Conservation (phyloP, 2,888 invertebrate species). For the Busseola fusca region DNA sequence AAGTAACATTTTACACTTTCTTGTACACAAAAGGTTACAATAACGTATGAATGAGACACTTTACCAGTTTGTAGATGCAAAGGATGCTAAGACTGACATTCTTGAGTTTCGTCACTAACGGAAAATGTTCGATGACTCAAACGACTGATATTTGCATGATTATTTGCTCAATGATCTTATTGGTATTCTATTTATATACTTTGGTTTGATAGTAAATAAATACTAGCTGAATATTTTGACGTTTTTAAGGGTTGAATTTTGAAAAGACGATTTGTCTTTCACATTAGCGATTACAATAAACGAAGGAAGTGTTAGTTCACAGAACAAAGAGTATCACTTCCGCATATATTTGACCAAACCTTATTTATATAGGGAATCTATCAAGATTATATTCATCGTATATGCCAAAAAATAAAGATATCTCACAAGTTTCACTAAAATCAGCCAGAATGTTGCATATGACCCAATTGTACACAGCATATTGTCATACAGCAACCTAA, state of each 20-base stretch:
- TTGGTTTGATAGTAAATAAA: constrained; percentile 30
- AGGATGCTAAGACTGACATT: constrained; percentile 43
- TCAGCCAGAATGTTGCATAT: background rate
- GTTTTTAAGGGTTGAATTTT: background rate
- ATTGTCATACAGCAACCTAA: constrained; percentile 15
- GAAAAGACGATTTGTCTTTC: background rate
- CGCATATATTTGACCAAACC: background rate
- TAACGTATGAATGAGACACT: background rate
- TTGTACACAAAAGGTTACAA: constrained; percentile 35
- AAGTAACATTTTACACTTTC: constrained; percentile 37
- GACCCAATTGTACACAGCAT: too few species aligned
- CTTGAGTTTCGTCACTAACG: constrained; percentile 45
- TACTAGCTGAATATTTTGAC: background rate
- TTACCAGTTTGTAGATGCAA: constrained; percentile 24
- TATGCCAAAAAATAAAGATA: background rate
- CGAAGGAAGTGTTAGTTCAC: background rate
- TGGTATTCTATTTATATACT: constrained; percentile 38
- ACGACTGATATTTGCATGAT: constrained; percentile 51
- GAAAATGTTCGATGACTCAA: constrained; percentile 53
- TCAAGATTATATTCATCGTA: background rate
- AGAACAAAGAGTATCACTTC: background rate
- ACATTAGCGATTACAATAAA: background rate
- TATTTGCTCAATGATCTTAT: constrained; percentile 37
- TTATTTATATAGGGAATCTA: background rate
- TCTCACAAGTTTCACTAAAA: background rate